A percentile compares a stretch with the other conserved stretches of the same genome.
Conservation (phyloP, 2,797 vertebrate species). For the Alfaro cultratus region DNA sequence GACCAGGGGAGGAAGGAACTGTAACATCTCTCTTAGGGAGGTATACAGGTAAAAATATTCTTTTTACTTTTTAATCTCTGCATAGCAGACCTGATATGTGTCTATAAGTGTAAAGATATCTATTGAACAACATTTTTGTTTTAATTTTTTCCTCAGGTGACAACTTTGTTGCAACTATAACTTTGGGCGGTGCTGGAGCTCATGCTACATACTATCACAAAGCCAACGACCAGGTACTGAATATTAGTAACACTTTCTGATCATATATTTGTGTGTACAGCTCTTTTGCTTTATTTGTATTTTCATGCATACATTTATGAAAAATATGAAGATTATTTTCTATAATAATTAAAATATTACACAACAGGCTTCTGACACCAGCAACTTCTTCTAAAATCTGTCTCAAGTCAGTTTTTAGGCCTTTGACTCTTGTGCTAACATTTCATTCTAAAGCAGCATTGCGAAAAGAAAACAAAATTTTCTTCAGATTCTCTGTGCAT, state of each 20-base stretch:
- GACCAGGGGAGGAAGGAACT: constrained; percentile 91
- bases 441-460: background rate
- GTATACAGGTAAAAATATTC: constrained; percentile 83
- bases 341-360: background rate
- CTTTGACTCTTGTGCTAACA: background rate
- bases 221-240: constrained; percentile 90
- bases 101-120: background rate
- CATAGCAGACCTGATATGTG: background rate
- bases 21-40: constrained; percentile 89
- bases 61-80: background rate
- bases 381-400: background rate
- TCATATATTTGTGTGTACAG: background rate
- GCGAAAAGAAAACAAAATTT: background rate
- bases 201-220: constrained; percentile 95
- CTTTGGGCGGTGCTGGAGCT: constrained; percentile 87
- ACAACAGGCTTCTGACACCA: background rate
- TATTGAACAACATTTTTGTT: background rate
- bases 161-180: constrained; percentile 90
- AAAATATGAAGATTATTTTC: background rate
- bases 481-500: background rate
- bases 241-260: background rate
- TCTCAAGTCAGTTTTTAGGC: background rate
- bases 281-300: background rate
- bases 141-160: constrained; percentile 58
- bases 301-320: background rate